These are phyloP conservation scores for Neodiprion pinetum DNA, from an alignment of 1,140 invertebrate species.

Conservation along the genomic window DNA sequence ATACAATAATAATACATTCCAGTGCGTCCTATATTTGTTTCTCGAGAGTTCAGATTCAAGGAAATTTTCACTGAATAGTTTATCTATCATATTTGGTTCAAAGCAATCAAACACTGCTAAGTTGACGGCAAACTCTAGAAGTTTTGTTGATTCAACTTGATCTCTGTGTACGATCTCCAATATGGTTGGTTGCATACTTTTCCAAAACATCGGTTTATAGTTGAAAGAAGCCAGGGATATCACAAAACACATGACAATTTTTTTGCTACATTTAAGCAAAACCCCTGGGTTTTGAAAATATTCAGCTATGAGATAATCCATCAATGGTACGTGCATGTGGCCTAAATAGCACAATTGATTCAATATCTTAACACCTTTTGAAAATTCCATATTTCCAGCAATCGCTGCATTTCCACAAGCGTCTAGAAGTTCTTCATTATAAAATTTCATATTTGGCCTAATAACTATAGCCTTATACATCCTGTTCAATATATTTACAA, in stretches of 20 bases:
- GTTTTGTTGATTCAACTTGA: constrained; percentile 52
- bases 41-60: constrained; percentile 29
- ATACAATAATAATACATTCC: constrained; percentile 60
- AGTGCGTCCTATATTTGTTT: neutral
- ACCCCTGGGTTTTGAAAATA: constrained; percentile 50
- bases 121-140: constrained; percentile 57
- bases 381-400: constrained; percentile 58
- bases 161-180: constrained; percentile 49
- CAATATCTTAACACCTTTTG: constrained; percentile 58
- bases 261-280: constrained; percentile 40
- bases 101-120: constrained; percentile 65
- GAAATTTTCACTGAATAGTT: constrained; percentile 60
- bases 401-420: constrained; percentile 59
- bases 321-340: constrained; percentile 61
- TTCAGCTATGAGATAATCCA: constrained; percentile 64
- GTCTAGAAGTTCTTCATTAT: constrained; percentile 66
- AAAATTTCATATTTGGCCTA: constrained; percentile 56
- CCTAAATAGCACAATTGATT: constrained; percentile 61
- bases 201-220: constrained; percentile 67
- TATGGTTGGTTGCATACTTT: constrained; percentile 51
- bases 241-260: constrained; percentile 59
- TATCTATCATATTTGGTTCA: constrained; percentile 59
- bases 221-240: constrained; percentile 63
- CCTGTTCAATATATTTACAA: constrained; percentile 57
- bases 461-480: constrained; percentile 47